phyloP scores from a whole-genome alignment of 1,140 invertebrate species.

The Drusus annulatus region DNA sequence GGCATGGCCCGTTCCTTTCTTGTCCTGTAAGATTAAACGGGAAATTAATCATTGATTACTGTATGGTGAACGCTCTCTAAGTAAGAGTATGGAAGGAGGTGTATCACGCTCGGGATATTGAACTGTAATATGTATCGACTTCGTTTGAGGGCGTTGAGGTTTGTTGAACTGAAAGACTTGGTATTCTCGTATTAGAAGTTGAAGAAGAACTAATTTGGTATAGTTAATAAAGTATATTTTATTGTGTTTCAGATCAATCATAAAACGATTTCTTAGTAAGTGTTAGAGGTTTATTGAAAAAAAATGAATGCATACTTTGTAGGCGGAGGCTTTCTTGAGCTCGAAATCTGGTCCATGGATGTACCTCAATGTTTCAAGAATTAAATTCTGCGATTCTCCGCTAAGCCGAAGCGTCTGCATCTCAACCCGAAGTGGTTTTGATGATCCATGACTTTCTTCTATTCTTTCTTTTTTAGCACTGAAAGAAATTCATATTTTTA shows the following conservation, averaged over 20 bases:
- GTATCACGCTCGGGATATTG: no score
- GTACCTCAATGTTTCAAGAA: constrained; percentile 79
- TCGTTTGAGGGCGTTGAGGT: no score
- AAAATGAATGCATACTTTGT: constrained; percentile 65
- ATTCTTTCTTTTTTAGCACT: constrained; percentile 61
- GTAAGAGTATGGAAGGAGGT: no score
- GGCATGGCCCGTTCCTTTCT: constrained; percentile 74
- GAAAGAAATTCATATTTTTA: constrained; percentile 31
- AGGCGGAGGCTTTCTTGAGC: constrained; percentile 71
- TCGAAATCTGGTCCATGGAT: constrained; percentile 79
- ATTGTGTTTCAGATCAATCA: no score
- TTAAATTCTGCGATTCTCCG: constrained; percentile 77
- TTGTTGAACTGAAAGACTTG: no score
- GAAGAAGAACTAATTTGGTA: no score
- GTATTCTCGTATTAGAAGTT: no score
- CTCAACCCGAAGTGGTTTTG: constrained; percentile 77
- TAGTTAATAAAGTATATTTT: no score
- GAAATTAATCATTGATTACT: background rate
- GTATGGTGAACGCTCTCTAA: no score
- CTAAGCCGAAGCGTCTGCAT: constrained; percentile 78
- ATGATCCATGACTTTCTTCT: constrained; percentile 66
- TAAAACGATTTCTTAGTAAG: no score
- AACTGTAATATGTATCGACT: no score
- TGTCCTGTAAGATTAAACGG: constrained; percentile 70
- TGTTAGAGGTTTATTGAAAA: background rate